phyloP scores from a whole-genome alignment of 2,888 invertebrate species.

The Camptogramma bilineatum region DNA sequence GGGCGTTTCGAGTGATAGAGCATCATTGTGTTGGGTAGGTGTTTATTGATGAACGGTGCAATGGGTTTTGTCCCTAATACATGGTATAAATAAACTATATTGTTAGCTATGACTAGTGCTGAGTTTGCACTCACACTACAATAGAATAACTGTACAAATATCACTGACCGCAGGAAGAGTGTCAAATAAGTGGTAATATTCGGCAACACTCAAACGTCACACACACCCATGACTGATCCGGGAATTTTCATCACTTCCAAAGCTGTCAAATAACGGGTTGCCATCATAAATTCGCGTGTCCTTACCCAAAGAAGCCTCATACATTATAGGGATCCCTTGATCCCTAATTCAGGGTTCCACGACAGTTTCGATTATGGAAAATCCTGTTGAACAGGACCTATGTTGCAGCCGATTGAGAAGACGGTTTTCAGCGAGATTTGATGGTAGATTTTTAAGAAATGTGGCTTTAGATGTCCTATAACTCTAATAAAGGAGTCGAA shows the following conservation, averaged over 20 bases:
- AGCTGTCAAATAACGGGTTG: conserved; percentile 45
- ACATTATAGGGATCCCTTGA: conserved; percentile 60
- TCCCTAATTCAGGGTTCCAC: conserved; percentile 53
- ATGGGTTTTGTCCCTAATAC: too few species aligned
- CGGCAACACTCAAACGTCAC: background rate
- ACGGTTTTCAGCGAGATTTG: too few species aligned
- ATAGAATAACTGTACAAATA: too few species aligned
- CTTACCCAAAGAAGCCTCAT: conserved; percentile 48
- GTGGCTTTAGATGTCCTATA: background rate
- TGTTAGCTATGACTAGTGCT: too few species aligned
- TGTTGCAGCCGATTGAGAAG: background rate
- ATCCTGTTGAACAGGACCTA: conserved; percentile 44
- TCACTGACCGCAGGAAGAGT: too few species aligned
- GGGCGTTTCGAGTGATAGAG: too few species aligned
- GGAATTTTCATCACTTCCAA: conserved; percentile 41
- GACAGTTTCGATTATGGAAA: conserved; percentile 58
- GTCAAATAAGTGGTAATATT: conserved; percentile 7
- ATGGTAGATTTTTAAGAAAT: background rate
- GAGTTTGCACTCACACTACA: too few species aligned
- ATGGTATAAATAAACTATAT: too few species aligned
- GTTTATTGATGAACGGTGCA: too few species aligned
- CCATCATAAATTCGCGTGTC: conserved; percentile 45
- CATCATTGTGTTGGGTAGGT: too few species aligned
- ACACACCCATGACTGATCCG: conserved; percentile 31
- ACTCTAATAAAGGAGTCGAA: too few species aligned